phyloP scores from a whole-genome alignment of 1,140 invertebrate species.

The Drosophila ananassae region DNA sequence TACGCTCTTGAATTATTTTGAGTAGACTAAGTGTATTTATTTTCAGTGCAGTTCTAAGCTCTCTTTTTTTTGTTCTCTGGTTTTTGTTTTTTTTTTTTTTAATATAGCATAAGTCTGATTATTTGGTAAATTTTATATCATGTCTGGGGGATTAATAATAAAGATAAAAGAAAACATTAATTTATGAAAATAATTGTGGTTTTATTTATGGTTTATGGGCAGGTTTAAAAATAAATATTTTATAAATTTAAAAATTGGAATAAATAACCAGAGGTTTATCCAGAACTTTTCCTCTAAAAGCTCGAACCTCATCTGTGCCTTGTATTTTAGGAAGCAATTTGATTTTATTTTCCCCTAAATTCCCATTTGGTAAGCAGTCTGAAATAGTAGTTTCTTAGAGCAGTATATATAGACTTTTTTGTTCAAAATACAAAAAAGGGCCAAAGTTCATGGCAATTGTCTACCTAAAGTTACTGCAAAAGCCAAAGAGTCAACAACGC shows the following conservation, averaged over 20 bases:
- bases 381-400: not conserved
- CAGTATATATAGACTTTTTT: no score
- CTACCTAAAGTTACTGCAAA: conserved; percentile 19
- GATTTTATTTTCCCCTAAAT: no score
- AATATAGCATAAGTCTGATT: conserved; percentile 54
- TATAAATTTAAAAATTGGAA: not conserved
- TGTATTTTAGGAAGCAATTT: no score
- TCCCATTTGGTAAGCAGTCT: not conserved
- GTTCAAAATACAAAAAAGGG: not conserved
- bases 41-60: conserved; percentile 19
- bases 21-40: conserved; percentile 59
- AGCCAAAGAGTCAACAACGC: conserved; percentile 24
- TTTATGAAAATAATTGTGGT: not conserved
- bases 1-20: conserved; percentile 80
- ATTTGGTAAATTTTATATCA: conserved; percentile 57
- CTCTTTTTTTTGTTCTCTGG: conserved; percentile 20
- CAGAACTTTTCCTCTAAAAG: no score
- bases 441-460: conserved; percentile 19
- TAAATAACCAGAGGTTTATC: no score
- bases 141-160: conserved; percentile 19
- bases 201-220: conserved; percentile 2
- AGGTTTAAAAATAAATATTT: not conserved
- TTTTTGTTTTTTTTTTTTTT: not conserved
- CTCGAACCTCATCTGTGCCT: no score
- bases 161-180: conserved; percentile 32